phyloP scores from a whole-genome alignment of 2,888 invertebrate species.

The Agrotis ipsilon region DNA sequence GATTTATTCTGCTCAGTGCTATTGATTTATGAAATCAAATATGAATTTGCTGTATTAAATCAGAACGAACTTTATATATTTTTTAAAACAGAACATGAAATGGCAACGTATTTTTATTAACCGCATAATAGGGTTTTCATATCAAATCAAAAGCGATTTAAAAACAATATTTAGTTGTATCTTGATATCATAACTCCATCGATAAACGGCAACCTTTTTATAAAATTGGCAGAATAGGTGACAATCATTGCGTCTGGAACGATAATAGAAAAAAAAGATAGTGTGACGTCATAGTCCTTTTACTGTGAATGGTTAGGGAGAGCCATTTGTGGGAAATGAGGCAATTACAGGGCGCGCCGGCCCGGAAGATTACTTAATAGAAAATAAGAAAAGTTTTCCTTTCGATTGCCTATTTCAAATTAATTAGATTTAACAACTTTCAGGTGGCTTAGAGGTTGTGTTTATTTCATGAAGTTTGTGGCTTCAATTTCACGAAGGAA shows the following conservation, averaged over 20 bases:
- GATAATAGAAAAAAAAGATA: slow-evolving; percentile 46
- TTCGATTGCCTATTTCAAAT: slow-evolving; percentile 53
- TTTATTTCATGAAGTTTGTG: slow-evolving; percentile 22
- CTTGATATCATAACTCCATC: neutral
- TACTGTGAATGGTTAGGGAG: slow-evolving; percentile 46
- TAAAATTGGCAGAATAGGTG: slow-evolving; percentile 48
- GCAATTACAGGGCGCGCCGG: slow-evolving; percentile 57
- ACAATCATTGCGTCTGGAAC: slow-evolving; percentile 28
- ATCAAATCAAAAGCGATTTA: neutral
- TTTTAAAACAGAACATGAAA: neutral
- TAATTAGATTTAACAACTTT: slow-evolving; percentile 50
- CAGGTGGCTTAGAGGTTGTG: slow-evolving; percentile 18
- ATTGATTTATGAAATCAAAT: slow-evolving; percentile 43
- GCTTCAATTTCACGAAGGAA: slow-evolving; percentile 5
- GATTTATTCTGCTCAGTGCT: slow-evolving; percentile 39
- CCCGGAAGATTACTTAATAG: slow-evolving; percentile 59
- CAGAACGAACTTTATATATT: neutral
- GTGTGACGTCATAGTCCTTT: slow-evolving; percentile 50
- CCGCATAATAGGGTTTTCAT: too few species aligned
- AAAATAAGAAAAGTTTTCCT: slow-evolving; percentile 64
- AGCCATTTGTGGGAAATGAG: slow-evolving; percentile 61
- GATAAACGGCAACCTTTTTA: neutral
- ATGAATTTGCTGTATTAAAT: slow-evolving; percentile 40
- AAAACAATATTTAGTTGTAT: neutral
- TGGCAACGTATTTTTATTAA: too few species aligned